Evolutionary conservation across 2,888 invertebrate genomes (phyloP).

Genomic region (Nomada flava): DNA sequence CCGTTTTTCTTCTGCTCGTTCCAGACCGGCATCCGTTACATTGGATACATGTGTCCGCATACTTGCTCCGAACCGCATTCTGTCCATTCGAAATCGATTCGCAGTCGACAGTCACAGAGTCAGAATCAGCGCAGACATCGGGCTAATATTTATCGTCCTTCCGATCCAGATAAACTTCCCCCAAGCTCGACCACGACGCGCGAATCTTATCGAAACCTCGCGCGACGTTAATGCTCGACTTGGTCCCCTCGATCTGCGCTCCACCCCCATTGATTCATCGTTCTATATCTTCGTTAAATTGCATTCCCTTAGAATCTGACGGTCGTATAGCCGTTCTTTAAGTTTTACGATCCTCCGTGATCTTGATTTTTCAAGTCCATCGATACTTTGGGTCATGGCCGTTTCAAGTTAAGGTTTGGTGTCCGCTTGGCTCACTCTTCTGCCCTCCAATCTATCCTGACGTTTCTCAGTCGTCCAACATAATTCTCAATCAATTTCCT

Average conservation of each 20-base stretch:
- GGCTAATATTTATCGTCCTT: constrained; percentile 24
- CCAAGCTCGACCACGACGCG: background rate
- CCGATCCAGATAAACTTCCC: constrained; percentile 37
- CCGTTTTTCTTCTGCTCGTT: too few relatives aligned
- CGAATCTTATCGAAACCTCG: constrained; percentile 24
- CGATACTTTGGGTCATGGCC: too few relatives aligned
- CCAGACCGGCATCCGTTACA: background rate
- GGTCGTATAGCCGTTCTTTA: background rate
- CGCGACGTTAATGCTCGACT: background rate
- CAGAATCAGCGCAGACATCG: constrained; percentile 8
- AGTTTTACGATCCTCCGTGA: background rate
- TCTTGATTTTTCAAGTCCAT: background rate
- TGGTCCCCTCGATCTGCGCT: background rate
- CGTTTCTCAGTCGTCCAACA: too few relatives aligned
- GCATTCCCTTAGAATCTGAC: background rate
- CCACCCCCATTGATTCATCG: background rate
- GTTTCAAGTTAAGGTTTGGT: too few relatives aligned
- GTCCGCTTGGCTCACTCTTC: too few relatives aligned
- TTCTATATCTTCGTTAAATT: constrained; percentile 2
- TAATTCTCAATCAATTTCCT: too few relatives aligned
- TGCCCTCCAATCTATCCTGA: too few relatives aligned
- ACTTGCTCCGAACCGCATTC: background rate
- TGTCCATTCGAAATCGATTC: background rate
- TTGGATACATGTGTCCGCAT: background rate
- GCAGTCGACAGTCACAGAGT: background rate